Evolutionary conservation across 2,888 invertebrate genomes (phyloP).

Genomic region (Parnassius mnemosyne): DNA sequence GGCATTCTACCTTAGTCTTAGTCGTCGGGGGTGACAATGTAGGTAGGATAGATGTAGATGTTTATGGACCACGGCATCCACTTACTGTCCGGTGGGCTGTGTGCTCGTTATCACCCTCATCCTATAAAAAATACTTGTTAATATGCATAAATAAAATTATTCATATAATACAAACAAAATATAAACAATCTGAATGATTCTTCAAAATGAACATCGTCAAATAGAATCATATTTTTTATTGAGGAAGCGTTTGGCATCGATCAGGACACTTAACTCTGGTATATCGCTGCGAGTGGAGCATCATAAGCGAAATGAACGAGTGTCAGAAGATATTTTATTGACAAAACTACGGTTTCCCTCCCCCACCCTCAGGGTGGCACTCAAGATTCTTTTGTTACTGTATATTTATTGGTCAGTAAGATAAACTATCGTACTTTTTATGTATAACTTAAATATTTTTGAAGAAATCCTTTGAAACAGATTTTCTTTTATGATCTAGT

Average conservation of each 20-base stretch:
- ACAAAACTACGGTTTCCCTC: background rate
- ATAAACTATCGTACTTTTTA: no score
- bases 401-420: background rate
- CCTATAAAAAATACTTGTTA: no score
- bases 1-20: no score
- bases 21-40: no score
- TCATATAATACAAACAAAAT: background rate
- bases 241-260: background rate
- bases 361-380: background rate
- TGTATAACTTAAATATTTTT: no score
- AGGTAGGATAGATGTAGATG: no score
- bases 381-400: background rate
- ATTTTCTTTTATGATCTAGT: no score
- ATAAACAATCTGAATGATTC: background rate
- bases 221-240: background rate
- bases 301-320: slow-evolving; percentile 1
- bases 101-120: no score
- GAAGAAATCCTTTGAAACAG: no score
- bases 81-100: no score
- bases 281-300: background rate
- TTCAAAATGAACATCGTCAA: background rate
- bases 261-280: background rate
- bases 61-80: no score
- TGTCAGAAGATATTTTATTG: background rate
- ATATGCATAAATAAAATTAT: no score